Conservation (phyloP, 2,797 vertebrate species). For the Micromesistius poutassou region DNA sequence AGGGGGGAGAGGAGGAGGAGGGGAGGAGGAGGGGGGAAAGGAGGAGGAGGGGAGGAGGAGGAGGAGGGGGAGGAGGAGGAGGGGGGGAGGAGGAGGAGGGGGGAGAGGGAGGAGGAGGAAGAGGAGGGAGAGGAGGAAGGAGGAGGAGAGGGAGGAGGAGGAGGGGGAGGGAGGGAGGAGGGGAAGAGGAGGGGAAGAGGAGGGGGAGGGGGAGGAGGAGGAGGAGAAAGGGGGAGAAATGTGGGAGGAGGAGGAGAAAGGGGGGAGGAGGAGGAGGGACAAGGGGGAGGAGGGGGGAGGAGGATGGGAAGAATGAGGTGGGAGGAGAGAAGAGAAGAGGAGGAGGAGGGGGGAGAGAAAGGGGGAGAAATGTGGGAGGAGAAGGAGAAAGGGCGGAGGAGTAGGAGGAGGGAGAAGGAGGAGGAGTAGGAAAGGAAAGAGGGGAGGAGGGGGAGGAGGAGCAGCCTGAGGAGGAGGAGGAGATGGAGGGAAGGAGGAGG, state of each 20-base stretch:
- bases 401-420: neutral
- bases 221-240: too few relatives aligned
- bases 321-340: constrained; percentile 3
- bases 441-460: neutral
- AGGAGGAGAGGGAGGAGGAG: too few relatives aligned
- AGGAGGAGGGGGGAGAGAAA: neutral
- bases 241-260: neutral
- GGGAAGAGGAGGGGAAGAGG: too few relatives aligned
- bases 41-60: too few relatives aligned
- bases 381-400: constrained; percentile 24
- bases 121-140: too few relatives aligned
- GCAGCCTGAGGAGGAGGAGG: too few relatives aligned
- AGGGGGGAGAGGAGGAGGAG: too few relatives aligned
- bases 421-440: neutral
- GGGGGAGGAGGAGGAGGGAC: neutral
- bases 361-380: neutral
- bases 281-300: neutral
- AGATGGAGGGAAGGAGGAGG: neutral
- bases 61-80: too few relatives aligned
- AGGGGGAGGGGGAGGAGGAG: neutral
- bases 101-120: too few relatives aligned
- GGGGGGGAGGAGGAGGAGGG: too few relatives aligned
- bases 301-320: neutral
- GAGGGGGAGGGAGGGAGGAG: too few relatives aligned
- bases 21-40: too few relatives aligned